These are phyloP conservation scores for Lamellibrachia satsuma DNA, from an alignment of 2,888 invertebrate genomes.

Conservation along the genomic window DNA sequence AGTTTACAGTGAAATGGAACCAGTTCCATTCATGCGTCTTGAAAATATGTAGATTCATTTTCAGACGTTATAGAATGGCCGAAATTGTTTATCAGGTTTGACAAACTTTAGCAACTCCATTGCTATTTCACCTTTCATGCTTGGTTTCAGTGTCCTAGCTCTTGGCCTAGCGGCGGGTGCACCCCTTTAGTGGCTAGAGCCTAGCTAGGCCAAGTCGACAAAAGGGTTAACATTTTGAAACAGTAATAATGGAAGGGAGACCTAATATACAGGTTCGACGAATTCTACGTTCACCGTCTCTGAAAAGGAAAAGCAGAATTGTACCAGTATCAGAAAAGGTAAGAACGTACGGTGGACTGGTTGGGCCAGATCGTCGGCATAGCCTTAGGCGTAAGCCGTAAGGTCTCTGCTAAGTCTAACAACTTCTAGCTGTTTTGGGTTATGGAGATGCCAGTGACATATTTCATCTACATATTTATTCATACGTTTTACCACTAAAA, in stretches of 20 bases:
- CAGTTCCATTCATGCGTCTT: neutral
- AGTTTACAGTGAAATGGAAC: neutral
- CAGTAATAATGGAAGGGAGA: neutral
- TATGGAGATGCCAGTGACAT: too few species aligned
- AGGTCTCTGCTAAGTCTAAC: too few species aligned
- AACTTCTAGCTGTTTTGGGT: too few species aligned
- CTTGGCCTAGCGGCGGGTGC: too few species aligned
- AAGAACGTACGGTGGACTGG: neutral
- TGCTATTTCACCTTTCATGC: conserved; percentile 1
- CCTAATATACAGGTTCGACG: neutral
- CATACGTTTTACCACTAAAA: too few species aligned
- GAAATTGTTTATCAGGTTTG: neutral
- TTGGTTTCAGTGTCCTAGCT: neutral
- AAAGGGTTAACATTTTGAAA: neutral
- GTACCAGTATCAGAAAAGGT: conserved; percentile 33
- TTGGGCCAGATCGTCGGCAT: too few species aligned
- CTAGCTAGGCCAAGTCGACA: neutral
- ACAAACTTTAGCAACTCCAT: neutral
- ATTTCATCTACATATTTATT: too few species aligned
- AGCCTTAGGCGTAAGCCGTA: too few species aligned
- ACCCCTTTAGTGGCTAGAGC: neutral
- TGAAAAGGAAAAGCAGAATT: conserved; percentile 30
- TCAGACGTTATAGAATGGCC: neutral
- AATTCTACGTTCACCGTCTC: conserved; percentile 31
- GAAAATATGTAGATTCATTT: neutral